A percentile compares a stretch with the other conserved stretches of the same genome.
These are phyloP conservation scores for Bombus waltoni DNA, from an alignment of 1,140 invertebrate species.

Conservation along the genomic window DNA sequence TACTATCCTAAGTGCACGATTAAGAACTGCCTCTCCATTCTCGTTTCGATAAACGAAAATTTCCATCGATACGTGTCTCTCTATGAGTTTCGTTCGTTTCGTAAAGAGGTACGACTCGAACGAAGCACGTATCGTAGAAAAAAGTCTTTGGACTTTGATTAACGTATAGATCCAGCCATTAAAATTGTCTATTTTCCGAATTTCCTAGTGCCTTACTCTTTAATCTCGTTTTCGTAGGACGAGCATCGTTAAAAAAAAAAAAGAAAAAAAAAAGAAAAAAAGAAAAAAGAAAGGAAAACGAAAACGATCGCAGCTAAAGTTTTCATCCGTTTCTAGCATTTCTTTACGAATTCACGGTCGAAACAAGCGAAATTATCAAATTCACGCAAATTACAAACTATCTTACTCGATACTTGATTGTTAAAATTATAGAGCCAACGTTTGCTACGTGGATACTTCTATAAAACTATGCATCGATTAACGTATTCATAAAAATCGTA, in stretches of 20 bases:
- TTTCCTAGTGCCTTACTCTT: not conserved
- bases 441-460: not conserved
- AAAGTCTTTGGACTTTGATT: slow-evolving; percentile 54
- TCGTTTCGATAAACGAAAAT: slow-evolving; percentile 14
- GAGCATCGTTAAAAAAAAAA: not conserved
- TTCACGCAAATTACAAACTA: not conserved
- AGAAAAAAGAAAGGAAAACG: not conserved
- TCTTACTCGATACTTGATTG: not conserved
- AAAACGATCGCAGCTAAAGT: not conserved
- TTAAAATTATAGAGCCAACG: not conserved
- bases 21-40: slow-evolving; percentile 21
- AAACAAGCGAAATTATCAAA: slow-evolving; percentile 8
- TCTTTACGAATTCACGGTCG: not conserved
- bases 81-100: not conserved
- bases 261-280: not conserved
- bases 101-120: not conserved
- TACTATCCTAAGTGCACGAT: slow-evolving; percentile 42
- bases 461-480: not conserved
- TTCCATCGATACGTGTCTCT: slow-evolving; percentile 21
- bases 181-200: not conserved
- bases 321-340: not conserved
- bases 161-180: slow-evolving; percentile 51
- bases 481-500: not conserved
- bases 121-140: slow-evolving; percentile 25
- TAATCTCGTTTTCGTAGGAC: not conserved